These are phyloP conservation scores for Lasioglossum albipes DNA, from an alignment of 1,140 invertebrate genomes.

Conservation along the genomic window DNA sequence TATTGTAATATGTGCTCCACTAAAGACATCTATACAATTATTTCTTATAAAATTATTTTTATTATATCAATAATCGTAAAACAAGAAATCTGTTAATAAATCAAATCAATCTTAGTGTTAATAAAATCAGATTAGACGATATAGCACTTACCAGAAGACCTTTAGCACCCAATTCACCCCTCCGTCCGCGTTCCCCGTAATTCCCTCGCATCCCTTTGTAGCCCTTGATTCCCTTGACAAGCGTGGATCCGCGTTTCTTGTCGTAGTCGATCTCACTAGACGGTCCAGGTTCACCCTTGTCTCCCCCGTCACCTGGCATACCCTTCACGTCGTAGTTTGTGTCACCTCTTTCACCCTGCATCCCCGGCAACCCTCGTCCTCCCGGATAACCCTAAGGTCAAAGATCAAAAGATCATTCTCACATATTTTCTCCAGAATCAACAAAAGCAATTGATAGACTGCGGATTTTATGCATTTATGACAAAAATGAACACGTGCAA, in stretches of 20 bases:
- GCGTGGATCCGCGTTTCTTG: constrained; percentile 49
- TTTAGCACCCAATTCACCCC: constrained; percentile 82
- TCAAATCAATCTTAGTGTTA: too few species aligned
- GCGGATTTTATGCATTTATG: too few species aligned
- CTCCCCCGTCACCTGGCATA: constrained; percentile 79
- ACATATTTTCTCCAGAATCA: background rate
- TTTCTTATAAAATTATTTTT: too few species aligned
- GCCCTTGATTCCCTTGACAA: constrained; percentile 79
- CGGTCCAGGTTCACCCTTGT: constrained; percentile 78
- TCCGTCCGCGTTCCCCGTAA: constrained; percentile 81
- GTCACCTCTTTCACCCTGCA: constrained; percentile 81
- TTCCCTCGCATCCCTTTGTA: constrained; percentile 81
- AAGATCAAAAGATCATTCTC: background rate
- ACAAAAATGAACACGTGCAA: too few species aligned
- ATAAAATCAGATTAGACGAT: background rate
- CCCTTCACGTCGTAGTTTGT: constrained; percentile 72
- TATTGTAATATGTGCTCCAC: too few species aligned
- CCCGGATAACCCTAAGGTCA: constrained; percentile 74
- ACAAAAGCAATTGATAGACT: too few species aligned
- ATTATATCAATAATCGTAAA: too few species aligned
- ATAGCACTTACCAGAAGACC: constrained; percentile 79
- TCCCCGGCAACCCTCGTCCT: constrained; percentile 80
- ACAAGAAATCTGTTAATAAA: too few species aligned
- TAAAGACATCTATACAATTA: too few species aligned
- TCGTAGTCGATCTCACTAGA: constrained; percentile 51